Conservation (phyloP, 2,797 vertebrate genomes). For the Bovichtus diacanthus region DNA sequence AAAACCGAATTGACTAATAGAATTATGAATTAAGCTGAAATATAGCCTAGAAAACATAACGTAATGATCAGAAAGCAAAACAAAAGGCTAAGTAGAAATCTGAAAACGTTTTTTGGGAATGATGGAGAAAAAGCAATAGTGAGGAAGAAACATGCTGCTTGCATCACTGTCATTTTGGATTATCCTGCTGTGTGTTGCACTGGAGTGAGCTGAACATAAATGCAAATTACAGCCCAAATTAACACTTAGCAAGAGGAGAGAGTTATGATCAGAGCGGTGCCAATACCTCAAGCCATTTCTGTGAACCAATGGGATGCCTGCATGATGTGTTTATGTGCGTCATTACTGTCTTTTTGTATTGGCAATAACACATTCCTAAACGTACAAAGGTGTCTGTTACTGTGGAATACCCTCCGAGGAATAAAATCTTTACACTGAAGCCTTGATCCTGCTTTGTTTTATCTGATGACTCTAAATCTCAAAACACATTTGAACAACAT, state of each 20-base stretch:
- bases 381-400: slow-evolving; percentile 39
- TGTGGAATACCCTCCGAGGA: slow-evolving; percentile 48
- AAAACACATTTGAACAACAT: neutral
- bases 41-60: slow-evolving; percentile 3
- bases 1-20: neutral
- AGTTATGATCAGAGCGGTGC: slow-evolving; percentile 4
- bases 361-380: slow-evolving; percentile 58
- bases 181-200: slow-evolving; percentile 37
- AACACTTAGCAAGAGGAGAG: slow-evolving; percentile 20
- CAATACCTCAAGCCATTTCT: slow-evolving; percentile 53
- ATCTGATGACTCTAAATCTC: neutral
- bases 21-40: slow-evolving; percentile 19
- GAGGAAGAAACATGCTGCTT: slow-evolving; percentile 27
- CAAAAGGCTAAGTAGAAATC: neutral
- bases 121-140: neutral
- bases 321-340: slow-evolving; percentile 51
- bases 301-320: slow-evolving; percentile 37
- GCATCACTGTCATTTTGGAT: slow-evolving; percentile 21
- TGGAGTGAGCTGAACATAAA: neutral
- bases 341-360: slow-evolving; percentile 62
- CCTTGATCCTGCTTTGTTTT: slow-evolving; percentile 27
- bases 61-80: neutral
- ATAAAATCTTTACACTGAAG: slow-evolving; percentile 70
- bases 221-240: slow-evolving; percentile 14
- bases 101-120: slow-evolving; percentile 10